Evolutionary conservation across 2,888 invertebrate species (phyloP).

Genomic region (Chrysolina haemoptera): DNA sequence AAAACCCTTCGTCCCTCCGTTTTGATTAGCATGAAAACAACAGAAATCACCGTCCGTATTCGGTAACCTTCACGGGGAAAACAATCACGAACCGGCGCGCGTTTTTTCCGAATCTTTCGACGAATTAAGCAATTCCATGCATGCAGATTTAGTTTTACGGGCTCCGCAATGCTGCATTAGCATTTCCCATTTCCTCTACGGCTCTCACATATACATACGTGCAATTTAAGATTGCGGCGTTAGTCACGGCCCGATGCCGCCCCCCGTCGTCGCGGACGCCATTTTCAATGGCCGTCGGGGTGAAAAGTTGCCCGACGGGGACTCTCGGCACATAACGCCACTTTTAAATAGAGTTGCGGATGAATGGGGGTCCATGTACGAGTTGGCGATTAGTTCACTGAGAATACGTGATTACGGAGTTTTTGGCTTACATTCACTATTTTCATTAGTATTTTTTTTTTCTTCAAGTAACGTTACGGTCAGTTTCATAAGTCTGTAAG

Average conservation of each 20-base stretch:
- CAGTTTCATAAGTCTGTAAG: too few species aligned
- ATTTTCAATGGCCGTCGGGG: slow-evolving; percentile 19
- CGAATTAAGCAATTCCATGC: slow-evolving; percentile 58
- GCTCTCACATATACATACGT: slow-evolving; percentile 54
- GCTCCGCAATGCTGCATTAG: slow-evolving; percentile 59
- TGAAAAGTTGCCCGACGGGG: slow-evolving; percentile 56
- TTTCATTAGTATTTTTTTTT: too few species aligned
- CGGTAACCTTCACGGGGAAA: not conserved
- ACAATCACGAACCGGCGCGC: slow-evolving; percentile 11
- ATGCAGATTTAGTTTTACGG: slow-evolving; percentile 59
- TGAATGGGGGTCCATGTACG: not conserved
- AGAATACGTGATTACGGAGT: not conserved
- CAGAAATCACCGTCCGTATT: not conserved
- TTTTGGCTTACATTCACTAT: not conserved
- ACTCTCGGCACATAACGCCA: slow-evolving; percentile 51
- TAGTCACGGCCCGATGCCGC: slow-evolving; percentile 52
- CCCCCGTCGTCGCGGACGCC: not conserved
- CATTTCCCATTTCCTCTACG: slow-evolving; percentile 60
- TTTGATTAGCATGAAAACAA: not conserved
- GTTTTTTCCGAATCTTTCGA: slow-evolving; percentile 24
- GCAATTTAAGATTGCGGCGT: slow-evolving; percentile 59
- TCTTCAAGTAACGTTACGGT: too few species aligned
- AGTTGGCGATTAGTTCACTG: not conserved
- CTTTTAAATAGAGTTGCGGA: slow-evolving; percentile 54
- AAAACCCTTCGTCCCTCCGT: not conserved